A percentile compares a stretch with the other conserved stretches of the same genome.
These are phyloP conservation scores for Perognathus longimembris DNA, from an alignment of 2,113 vertebrate genomes.

Conservation along the genomic window DNA sequence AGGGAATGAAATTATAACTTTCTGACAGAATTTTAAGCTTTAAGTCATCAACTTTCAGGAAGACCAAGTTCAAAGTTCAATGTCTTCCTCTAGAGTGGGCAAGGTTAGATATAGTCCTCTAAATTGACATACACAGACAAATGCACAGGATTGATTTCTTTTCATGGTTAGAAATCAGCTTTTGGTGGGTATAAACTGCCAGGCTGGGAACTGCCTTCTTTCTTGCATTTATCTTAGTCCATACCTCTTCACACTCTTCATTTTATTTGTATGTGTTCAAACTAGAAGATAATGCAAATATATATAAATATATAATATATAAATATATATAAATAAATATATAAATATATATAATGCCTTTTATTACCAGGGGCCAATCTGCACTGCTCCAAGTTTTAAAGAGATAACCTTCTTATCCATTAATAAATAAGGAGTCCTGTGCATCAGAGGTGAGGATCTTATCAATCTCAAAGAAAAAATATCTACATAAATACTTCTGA, in stretches of 20 bases:
- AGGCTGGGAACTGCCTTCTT: background rate
- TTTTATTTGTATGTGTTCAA: slow-evolving; percentile 1
- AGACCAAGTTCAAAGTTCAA: background rate
- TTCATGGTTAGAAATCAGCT: background rate
- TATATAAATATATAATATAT: too few species aligned
- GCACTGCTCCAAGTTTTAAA: background rate
- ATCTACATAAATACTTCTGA: background rate
- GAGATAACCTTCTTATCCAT: background rate
- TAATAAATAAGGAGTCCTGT: background rate
- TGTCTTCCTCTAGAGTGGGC: background rate
- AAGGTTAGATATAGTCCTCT: background rate
- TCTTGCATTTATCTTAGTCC: background rate
- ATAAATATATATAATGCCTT: too few species aligned
- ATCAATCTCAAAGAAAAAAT: slow-evolving; percentile 14
- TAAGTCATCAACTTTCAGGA: background rate
- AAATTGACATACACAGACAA: background rate
- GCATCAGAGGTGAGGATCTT: background rate
- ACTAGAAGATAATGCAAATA: background rate
- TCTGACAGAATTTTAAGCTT: background rate
- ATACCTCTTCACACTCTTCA: background rate
- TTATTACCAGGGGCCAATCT: background rate
- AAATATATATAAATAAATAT: too few species aligned
- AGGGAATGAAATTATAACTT: background rate
- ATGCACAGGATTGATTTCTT: background rate
- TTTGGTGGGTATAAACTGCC: background rate